phyloP scores from a whole-genome alignment of 1,140 invertebrate genomes.

The Pseudoatta argentina region DNA sequence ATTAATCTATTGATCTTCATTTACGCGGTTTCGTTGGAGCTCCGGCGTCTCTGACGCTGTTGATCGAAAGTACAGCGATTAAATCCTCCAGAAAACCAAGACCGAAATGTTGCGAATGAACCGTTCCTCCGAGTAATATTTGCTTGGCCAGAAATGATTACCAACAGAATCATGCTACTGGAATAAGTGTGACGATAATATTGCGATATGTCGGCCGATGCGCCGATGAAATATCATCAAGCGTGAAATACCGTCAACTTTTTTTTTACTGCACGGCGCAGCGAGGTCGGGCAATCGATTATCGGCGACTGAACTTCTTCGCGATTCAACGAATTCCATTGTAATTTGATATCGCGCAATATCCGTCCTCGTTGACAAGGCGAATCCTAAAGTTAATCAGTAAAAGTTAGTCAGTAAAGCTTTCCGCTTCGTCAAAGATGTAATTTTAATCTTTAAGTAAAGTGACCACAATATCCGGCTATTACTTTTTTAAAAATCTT shows the following conservation, averaged over 20 bases:
- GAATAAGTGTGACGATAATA: slow-evolving; percentile 72
- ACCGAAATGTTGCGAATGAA: slow-evolving; percentile 55
- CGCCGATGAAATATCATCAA: slow-evolving; percentile 68
- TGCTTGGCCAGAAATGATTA: slow-evolving; percentile 70
- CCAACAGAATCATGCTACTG: slow-evolving; percentile 58
- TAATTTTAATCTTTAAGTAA: not conserved
- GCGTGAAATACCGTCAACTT: slow-evolving; percentile 55
- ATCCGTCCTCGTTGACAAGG: not conserved
- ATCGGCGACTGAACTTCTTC: slow-evolving; percentile 72
- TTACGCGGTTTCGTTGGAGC: not conserved
- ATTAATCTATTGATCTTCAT: slow-evolving; percentile 36
- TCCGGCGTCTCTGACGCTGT: not conserved
- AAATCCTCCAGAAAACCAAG: slow-evolving; percentile 61
- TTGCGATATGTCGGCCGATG: slow-evolving; percentile 64
- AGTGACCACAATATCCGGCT: no score
- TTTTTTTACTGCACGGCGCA: slow-evolving; percentile 51
- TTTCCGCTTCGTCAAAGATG: not conserved
- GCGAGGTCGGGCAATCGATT: slow-evolving; percentile 58
- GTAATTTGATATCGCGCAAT: slow-evolving; percentile 61
- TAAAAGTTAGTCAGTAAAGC: no score
- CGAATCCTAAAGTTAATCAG: not conserved
- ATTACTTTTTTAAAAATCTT: no score
- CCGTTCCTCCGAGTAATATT: slow-evolving; percentile 57
- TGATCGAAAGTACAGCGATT: slow-evolving; percentile 59
- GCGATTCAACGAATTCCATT: slow-evolving; percentile 69